phyloP scores from a whole-genome alignment of 2,113 vertebrate genomes.

The Labeo rohita region DNA sequence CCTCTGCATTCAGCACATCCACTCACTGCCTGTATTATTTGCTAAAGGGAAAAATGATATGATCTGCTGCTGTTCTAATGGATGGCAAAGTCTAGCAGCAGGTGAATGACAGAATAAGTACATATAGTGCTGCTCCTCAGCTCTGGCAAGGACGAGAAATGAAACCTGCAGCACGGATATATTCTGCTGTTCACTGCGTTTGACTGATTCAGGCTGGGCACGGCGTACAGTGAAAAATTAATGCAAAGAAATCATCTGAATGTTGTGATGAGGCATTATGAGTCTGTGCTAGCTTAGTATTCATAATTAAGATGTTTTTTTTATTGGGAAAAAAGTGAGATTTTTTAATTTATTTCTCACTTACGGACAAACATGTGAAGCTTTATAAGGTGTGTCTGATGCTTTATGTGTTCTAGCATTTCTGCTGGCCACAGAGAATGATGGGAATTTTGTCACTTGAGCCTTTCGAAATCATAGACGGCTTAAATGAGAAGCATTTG shows the following conservation, averaged over 20 bases:
- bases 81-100: background rate
- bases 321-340: no score
- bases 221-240: no score
- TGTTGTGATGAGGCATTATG: no score
- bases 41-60: background rate
- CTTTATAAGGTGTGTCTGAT: background rate
- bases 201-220: no score
- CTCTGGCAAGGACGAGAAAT: background rate
- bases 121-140: background rate
- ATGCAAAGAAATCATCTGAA: no score
- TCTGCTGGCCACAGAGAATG: background rate
- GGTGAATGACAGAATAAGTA: background rate
- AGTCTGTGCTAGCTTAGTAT: no score
- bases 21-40: background rate
- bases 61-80: background rate
- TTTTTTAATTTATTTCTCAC: no score
- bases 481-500: background rate
- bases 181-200: background rate
- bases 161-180: background rate
- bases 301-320: no score
- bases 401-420: background rate
- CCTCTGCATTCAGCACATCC: conserved; percentile 56
- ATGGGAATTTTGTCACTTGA: background rate
- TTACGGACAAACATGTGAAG: background rate
- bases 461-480: no score